phyloP scores from a whole-genome alignment of 2,113 vertebrate genomes.

The Neogobius melanostomus region DNA sequence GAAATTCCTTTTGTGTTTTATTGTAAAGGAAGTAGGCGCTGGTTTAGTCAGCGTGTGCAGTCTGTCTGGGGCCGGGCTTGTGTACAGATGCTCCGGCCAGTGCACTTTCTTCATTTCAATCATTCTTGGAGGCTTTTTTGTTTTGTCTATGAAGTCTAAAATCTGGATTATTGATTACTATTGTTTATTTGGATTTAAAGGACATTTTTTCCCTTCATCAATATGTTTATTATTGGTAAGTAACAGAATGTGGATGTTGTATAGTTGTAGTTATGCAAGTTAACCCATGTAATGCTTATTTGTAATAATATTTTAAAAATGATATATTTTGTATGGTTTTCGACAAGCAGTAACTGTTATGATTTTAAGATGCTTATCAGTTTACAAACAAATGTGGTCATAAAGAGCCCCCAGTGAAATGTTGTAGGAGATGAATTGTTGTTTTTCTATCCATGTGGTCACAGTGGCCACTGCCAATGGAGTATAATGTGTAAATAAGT shows the following conservation, averaged over 20 bases:
- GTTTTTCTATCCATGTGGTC: too few relatives aligned
- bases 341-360: too few relatives aligned
- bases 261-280: slow-evolving; percentile 14
- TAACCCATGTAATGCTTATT: not conserved
- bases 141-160: slow-evolving; percentile 52
- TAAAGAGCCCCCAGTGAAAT: too few relatives aligned
- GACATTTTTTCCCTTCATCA: slow-evolving; percentile 33
- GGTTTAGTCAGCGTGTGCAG: slow-evolving; percentile 72
- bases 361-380: too few relatives aligned
- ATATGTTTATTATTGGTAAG: slow-evolving; percentile 79
- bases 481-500: too few relatives aligned
- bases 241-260: slow-evolving; percentile 36
- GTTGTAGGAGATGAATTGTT: too few relatives aligned
- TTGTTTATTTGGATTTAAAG: slow-evolving; percentile 34
- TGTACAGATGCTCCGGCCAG: slow-evolving; percentile 44
- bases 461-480: too few relatives aligned
- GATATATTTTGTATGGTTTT: too few relatives aligned
- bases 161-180: slow-evolving; percentile 39
- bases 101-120: slow-evolving; percentile 11
- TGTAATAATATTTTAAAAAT: too few relatives aligned
- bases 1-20: slow-evolving; percentile 75
- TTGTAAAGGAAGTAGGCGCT: slow-evolving; percentile 72
- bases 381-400: too few relatives aligned
- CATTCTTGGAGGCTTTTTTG: slow-evolving; percentile 41
- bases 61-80: slow-evolving; percentile 56